Evolutionary conservation across 2,888 invertebrate genomes (phyloP).

Genomic region (Drosophila hamatofila): DNA sequence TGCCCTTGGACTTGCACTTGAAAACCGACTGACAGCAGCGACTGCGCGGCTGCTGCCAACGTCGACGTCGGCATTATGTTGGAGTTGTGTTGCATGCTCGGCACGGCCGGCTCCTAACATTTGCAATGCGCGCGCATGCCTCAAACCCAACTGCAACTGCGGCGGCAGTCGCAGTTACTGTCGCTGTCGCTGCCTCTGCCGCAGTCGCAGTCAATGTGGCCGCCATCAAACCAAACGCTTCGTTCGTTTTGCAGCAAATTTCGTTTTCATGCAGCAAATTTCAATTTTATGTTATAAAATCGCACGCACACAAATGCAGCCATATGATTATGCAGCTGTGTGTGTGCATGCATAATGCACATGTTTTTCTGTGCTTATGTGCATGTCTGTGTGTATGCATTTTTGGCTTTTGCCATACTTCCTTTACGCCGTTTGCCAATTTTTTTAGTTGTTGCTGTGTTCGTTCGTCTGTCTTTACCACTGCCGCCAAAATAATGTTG

Average conservation of each 20-base stretch:
- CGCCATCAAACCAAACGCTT: slow-evolving; percentile 27
- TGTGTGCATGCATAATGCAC: slow-evolving; percentile 39
- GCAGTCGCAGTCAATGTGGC: slow-evolving; percentile 6
- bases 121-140: slow-evolving; percentile 70
- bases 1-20: slow-evolving; percentile 85
- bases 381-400: slow-evolving; percentile 7
- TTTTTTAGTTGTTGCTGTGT: slow-evolving; percentile 14
- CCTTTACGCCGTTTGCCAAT: slow-evolving; percentile 57
- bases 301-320: slow-evolving; percentile 35
- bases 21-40: slow-evolving; percentile 56
- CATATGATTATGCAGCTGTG: slow-evolving; percentile 23
- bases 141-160: slow-evolving; percentile 45
- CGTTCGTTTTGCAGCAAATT: slow-evolving; percentile 73
- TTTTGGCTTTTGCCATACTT: slow-evolving; percentile 67
- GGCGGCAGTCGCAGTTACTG: background rate
- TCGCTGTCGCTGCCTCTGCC: slow-evolving; percentile 3
- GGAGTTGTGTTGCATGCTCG: slow-evolving; percentile 57
- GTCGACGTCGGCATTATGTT: slow-evolving; percentile 32
- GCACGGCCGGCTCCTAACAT: slow-evolving; percentile 32
- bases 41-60: slow-evolving; percentile 24
- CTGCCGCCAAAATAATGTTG: slow-evolving; percentile 67
- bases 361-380: slow-evolving; percentile 27
- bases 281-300: slow-evolving; percentile 79
- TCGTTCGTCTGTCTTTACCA: slow-evolving; percentile 16
- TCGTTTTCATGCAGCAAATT: slow-evolving; percentile 81